Conservation (phyloP, 2,113 vertebrate species). For the Phyllostomus hastatus region DNA sequence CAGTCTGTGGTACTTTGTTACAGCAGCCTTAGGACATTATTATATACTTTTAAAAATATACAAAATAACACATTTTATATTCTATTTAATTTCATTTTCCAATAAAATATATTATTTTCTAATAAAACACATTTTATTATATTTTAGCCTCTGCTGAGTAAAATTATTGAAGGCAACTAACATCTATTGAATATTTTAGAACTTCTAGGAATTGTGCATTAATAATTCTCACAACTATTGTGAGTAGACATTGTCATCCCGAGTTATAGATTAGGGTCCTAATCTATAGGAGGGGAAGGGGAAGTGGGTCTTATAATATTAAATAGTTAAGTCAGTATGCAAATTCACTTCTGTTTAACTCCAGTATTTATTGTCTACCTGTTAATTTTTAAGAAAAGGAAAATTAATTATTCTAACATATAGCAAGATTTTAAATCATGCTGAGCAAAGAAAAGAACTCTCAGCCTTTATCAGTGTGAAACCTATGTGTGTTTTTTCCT, state of each 20-base stretch:
- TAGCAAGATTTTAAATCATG: background rate
- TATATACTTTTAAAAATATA: background rate
- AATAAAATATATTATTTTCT: no score
- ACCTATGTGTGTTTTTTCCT: slow-evolving; percentile 22
- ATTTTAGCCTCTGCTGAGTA: background rate
- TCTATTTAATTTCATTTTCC: slow-evolving; percentile 3
- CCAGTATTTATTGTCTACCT: background rate
- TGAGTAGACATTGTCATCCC: background rate
- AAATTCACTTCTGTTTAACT: background rate
- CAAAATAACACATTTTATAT: background rate
- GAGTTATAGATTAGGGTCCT: background rate
- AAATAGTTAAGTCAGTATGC: background rate
- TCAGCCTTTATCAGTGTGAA: background rate
- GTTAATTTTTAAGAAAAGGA: background rate
- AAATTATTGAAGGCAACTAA: background rate
- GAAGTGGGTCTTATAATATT: background rate
- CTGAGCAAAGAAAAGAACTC: background rate
- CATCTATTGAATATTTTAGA: background rate
- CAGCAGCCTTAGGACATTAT: background rate
- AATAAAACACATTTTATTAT: background rate
- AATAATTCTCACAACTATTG: background rate
- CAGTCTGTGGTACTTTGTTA: background rate
- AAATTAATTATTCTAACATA: background rate
- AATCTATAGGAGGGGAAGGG: background rate
- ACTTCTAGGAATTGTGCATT: background rate